Conservation (phyloP, 2,797 vertebrate genomes). For the Xenopus petersii region DNA sequence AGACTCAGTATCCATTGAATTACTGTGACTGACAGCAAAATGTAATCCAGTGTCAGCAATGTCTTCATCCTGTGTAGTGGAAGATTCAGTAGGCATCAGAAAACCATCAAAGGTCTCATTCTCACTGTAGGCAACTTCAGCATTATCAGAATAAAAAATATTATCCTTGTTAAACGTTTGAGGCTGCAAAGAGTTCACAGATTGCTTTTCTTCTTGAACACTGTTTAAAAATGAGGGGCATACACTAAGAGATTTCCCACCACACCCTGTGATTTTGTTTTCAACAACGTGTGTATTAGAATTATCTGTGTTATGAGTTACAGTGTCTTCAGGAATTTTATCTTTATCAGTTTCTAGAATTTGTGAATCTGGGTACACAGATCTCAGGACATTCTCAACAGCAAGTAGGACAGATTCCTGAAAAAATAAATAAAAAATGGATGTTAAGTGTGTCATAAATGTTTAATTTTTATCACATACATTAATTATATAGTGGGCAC, state of each 20-base stretch:
- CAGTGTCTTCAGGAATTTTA: slow-evolving; percentile 62
- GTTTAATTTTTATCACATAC: too few relatives aligned
- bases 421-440: slow-evolving; percentile 17
- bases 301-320: slow-evolving; percentile 59
- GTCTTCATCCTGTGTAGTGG: slow-evolving; percentile 66
- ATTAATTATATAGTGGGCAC: too few relatives aligned
- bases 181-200: slow-evolving; percentile 57
- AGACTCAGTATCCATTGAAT: slow-evolving; percentile 12
- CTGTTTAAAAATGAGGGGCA: slow-evolving; percentile 53
- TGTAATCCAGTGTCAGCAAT: slow-evolving; percentile 58
- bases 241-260: slow-evolving; percentile 46
- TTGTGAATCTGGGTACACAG: slow-evolving; percentile 69
- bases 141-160: slow-evolving; percentile 37
- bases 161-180: slow-evolving; percentile 51
- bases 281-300: slow-evolving; percentile 61
- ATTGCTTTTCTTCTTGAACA: slow-evolving; percentile 55
- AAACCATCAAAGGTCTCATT: slow-evolving; percentile 39
- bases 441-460: not conserved
- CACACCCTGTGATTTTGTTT: slow-evolving; percentile 54
- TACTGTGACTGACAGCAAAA: slow-evolving; percentile 52
- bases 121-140: slow-evolving; percentile 46
- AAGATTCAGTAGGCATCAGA: slow-evolving; percentile 46
- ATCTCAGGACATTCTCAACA: slow-evolving; percentile 82
- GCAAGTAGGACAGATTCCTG: slow-evolving; percentile 84
- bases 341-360: slow-evolving; percentile 62